Base-by-base conservation (phyloP, 2,888 invertebrate species). In the Drosophila conformis region DNA sequence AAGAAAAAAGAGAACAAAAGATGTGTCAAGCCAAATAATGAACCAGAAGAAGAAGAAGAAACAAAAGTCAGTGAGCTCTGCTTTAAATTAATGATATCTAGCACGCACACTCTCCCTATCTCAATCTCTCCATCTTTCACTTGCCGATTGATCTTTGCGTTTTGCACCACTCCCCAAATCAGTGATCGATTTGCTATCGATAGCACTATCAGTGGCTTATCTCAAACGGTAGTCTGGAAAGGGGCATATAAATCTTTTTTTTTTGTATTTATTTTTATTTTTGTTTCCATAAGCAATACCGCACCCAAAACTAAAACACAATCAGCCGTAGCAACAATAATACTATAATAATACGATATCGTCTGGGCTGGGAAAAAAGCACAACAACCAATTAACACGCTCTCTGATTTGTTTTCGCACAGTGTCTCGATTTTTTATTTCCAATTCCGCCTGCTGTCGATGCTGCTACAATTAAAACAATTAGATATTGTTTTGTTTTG, bases 261-360 rank as follows among this genome's bases (percentile, higher is more conserved):
- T 21, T 11, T 51, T 38, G 64, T 56, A 42, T 66, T 62, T 58
- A 71, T 69, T 80, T 74, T 71, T 54, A 35, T 42, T 25, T 27
- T 76, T 73, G 71, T 74, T 73, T 70, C 63, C 67, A 62, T 53
- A 61, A 56, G 51, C 21, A 57, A 68, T 42, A 46, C 61, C 69
- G 51, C 74, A 49, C 63, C 81, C 33, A 56, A 67, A 61, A 56
- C 51, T 48, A 71, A 73, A 80, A 74, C 71, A 72, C 68, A 57
- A 73, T 56, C 49, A 60, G 67, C 40, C 33, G 25, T 51, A 61
- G 49, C 21, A 68, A 25, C 46, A 52, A 68, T 69, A 73, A 82
- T 62, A 61, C 53, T 62, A 65, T 63, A 66, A 78, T 54, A 78
- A 27, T 1, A 35, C 18, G 31, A 40, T 42, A 42, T 57, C 35